A percentile compares a stretch with the other conserved stretches of the same genome.
phyloP scores from a whole-genome alignment of 2,797 vertebrate genomes.

The Notolabrus celidotus region DNA sequence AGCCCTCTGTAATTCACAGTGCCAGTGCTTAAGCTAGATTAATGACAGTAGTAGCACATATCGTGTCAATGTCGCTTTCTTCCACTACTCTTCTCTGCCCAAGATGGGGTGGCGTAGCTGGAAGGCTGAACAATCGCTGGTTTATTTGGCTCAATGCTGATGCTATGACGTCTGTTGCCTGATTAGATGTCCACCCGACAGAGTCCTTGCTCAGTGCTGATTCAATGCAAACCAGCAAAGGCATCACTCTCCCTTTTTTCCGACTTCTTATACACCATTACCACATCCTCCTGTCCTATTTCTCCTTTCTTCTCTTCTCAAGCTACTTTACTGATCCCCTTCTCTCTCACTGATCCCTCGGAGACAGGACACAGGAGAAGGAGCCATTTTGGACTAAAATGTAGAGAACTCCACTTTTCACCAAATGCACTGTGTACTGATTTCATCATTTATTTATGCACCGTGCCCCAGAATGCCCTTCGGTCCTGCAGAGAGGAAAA shows the following conservation, averaged over 20 bases:
- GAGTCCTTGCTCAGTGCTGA: constrained; percentile 44
- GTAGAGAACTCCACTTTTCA: constrained; percentile 57
- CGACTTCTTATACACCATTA: constrained; percentile 41
- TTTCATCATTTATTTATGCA: constrained; percentile 79
- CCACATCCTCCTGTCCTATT: constrained; percentile 25
- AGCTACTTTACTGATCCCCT: constrained; percentile 37
- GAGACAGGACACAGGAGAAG: constrained; percentile 60
- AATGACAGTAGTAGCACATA: constrained; percentile 38
- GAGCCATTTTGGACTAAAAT: constrained; percentile 73
- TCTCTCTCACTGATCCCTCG: constrained; percentile 46
- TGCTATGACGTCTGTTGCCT: constrained; percentile 56
- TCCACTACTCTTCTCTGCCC: constrained; percentile 42
- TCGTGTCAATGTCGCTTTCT: constrained; percentile 49
- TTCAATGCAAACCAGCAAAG: constrained; percentile 48
- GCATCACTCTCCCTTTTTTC: constrained; percentile 43
- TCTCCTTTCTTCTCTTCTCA: constrained; percentile 7
- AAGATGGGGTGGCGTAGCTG: constrained; percentile 39
- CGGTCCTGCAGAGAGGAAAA: constrained; percentile 19
- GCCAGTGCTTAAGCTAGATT: constrained; percentile 56
- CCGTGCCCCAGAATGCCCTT: constrained; percentile 63
- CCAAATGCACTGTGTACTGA: constrained; percentile 73
- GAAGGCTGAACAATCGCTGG: constrained; percentile 48
- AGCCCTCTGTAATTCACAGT: constrained; percentile 44
- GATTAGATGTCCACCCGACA: constrained; percentile 39
- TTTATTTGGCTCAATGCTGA: constrained; percentile 57